Base-by-base conservation (phyloP, 2,797 vertebrate genomes). In the Gymnoscopelus braueri region DNA sequence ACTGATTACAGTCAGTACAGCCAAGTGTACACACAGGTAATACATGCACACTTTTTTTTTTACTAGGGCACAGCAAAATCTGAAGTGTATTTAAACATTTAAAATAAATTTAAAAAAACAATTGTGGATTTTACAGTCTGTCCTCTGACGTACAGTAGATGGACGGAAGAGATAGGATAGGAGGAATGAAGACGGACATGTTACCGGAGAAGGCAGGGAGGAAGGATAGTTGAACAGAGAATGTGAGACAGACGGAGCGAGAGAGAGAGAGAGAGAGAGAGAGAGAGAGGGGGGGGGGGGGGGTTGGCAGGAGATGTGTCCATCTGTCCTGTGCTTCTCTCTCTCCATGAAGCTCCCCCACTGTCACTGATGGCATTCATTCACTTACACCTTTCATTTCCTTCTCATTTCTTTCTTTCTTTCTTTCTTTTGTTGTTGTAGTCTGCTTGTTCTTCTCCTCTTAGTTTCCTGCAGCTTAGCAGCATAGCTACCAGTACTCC, bases 1-100 rank as follows among this genome's bases (percentile, higher is more conserved):
- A 71, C 93, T 1, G 89, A 90, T 74, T 97, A 96, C 78, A 91
- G 92, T 61, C 96, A 96, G 44, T 97, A 96, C 54, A 94, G 92
- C 79, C 97, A 97, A 86, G 91, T 86, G 60, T 94, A 94, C 89
- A 88, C 93, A 66, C 93, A 94, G 93, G 94, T 95, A 89, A 78
- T 29, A 50, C 39, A 58, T 39, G 9, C 26, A 29, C 26, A 29
- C 19, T 19, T 19, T 19, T 19, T 1, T 19, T 19, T 19, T 19
- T 1, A 19, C 19, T 19, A 19, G 19, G 19, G 19, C 19, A 19
- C 19, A 19, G 19, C 19, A 19, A 19, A n/a, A n/a, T n/a, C n/a
- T n/a, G n/a, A n/a, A n/a, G n/a, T n/a, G n/a, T n/a, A n/a, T n/a
- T n/a, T 19, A 19, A 23, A 13, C 29, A 29, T 0, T 35, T 12